Percentiles rank a stretch among this genome's conserved stretches.
Evolutionary conservation across 2,888 invertebrate species (phyloP).

Genomic region (Volucella inanis): DNA sequence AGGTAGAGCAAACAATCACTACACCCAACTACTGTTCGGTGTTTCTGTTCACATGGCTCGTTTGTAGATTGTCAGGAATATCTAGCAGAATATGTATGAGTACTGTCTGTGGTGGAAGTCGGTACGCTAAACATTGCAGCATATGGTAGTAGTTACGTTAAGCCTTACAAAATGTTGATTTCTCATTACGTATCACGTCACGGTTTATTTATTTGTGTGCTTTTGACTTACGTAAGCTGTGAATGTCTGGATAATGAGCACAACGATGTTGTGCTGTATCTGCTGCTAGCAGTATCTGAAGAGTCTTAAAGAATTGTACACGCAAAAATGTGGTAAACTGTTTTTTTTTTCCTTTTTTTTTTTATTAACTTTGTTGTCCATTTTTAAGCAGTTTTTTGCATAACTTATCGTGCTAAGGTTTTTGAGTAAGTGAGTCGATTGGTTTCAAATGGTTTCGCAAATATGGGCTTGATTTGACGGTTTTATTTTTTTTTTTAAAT

Average conservation of each 20-base stretch:
- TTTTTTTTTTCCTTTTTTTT: not conserved
- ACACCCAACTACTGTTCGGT: not conserved
- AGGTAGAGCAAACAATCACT: no score
- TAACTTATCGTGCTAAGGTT: not conserved
- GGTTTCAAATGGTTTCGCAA: no score
- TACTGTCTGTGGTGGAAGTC: not conserved
- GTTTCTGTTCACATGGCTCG: not conserved
- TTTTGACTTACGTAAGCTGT: conserved; percentile 8
- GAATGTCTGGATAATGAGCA: not conserved
- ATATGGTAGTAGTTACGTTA: conserved; percentile 4
- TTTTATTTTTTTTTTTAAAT: no score
- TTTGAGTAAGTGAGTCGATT: no score
- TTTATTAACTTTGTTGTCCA: not conserved
- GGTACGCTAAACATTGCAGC: conserved; percentile 4
- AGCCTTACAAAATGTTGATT: conserved; percentile 14
- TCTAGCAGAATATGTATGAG: not conserved
- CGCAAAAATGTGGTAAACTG: not conserved
- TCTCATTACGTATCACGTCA: conserved; percentile 3
- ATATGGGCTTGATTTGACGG: no score
- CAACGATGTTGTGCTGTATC: conserved; percentile 9
- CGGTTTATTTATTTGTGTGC: conserved; percentile 10
- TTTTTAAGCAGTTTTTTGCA: not conserved
- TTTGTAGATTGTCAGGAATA: not conserved
- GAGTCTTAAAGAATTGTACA: not conserved
- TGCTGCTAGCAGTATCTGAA: conserved; percentile 1